Evolutionary conservation across 30 jellyfish, hydroid and myxozoan genomes (phyloP), one percentile per base, ranked within the genome.

Genomic region (Nemopilema nomurai): DNA sequence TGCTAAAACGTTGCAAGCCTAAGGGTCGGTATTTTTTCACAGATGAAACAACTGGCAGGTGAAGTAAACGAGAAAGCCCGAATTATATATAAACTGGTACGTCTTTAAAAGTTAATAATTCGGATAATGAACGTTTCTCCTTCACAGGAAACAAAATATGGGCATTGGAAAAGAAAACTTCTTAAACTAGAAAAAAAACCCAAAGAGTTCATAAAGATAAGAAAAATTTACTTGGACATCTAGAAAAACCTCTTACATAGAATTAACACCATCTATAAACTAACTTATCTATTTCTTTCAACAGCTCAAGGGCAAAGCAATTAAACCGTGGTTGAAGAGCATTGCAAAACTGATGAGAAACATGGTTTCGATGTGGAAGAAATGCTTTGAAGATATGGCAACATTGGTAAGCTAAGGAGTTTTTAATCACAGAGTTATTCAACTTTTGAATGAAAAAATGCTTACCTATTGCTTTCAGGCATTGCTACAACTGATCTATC

Each of bases 291-390:
- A 13, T 41, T 41, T 49, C 31, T 25, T 18, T 7, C 63, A 1
- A 20, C 21, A 76, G 86, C 21, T 62, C 1, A 18, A 20, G 30
- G 78, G 65, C 24, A 78, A 32, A 19, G 24, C 68, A 41, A 32
- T 73, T 21, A 32, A 73, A 73, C 50, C 69, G 51, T 73, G 68
- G 83, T 41, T 73, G 4, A 66, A 73, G 13, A 31, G 69, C 24
- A 41, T 73, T 33, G 83, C 50, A 19, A 19, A 73, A 30, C 18
- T 28, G 23, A 18, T 22, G 69, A 31, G 18, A 19, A 32, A 41
- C 21, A 18, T 49, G 26, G 16, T 73, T 7, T 20, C n/a, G 69
- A 31, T 73, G 26, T 31, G 50, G 65, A 73, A 69, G 19, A 66
- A 73, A 19, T 33, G 33, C 33, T 33, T 73, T 69, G 8, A 18